A percentile compares a stretch with the other conserved stretches of the same genome.
Conservation (phyloP, 2,888 invertebrate genomes). For the Xestia c-nigrum region DNA sequence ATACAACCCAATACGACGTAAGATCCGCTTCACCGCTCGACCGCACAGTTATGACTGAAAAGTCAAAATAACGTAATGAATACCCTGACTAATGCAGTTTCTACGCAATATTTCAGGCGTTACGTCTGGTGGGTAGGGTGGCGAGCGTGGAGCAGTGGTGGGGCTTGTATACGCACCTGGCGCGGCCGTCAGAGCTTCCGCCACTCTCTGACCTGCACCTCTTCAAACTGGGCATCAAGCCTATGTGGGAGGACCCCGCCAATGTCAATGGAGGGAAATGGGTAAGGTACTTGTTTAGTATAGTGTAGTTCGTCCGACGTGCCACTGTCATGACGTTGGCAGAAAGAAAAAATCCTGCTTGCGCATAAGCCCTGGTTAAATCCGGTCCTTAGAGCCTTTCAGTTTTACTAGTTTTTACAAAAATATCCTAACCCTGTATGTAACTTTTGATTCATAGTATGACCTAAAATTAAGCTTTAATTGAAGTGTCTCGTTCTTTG, state of each 20-base stretch:
- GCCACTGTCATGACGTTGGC: not conserved
- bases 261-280: conserved; percentile 99
- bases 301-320: not conserved
- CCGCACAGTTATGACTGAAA: not conserved
- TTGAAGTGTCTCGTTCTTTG: not conserved
- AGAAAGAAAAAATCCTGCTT: not conserved
- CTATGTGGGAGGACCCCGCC: conserved; percentile 99
- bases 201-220: conserved; percentile 98
- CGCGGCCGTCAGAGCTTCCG: conserved; percentile 96
- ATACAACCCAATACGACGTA: not conserved
- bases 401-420: not conserved
- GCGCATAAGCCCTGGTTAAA: not conserved
- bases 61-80: not conserved
- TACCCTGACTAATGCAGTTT: not conserved
- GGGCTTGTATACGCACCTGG: conserved; percentile 97
- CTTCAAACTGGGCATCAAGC: conserved; percentile 99
- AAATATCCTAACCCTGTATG: too few relatives aligned
- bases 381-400: not conserved
- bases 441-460: not conserved
- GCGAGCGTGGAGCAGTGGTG: conserved; percentile 99
- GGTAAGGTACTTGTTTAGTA: conserved; percentile 89
- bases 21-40: not conserved
- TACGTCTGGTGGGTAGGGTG: conserved; percentile 96
- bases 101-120: conserved; percentile 91
- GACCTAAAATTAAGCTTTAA: not conserved